phyloP scores from a whole-genome alignment of 2,113 vertebrate species.

The Piprites chloris region DNA sequence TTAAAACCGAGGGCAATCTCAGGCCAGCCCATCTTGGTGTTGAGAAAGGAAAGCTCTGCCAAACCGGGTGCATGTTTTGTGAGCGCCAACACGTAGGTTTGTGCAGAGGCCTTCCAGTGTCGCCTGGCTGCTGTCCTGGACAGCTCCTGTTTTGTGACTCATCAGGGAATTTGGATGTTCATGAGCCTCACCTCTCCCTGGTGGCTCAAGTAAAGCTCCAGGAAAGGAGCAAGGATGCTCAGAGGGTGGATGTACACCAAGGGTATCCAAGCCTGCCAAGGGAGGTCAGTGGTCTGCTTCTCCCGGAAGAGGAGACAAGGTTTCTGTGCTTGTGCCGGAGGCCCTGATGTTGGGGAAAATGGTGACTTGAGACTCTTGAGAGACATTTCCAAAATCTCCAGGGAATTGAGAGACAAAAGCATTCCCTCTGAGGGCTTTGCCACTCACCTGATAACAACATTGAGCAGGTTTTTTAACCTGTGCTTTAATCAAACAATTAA shows the following conservation, averaged over 20 bases:
- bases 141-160: neutral
- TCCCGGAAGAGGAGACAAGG: neutral
- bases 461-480: neutral
- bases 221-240: neutral
- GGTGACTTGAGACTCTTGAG: neutral
- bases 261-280: neutral
- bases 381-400: neutral
- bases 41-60: neutral
- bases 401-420: neutral
- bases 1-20: neutral
- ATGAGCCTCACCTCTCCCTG: neutral
- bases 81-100: fast-evolving
- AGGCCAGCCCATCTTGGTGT: neutral
- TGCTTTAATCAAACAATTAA: neutral
- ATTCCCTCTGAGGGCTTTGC: neutral
- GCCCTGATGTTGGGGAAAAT: neutral
- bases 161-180: neutral
- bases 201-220: neutral
- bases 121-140: neutral
- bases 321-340: neutral
- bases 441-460: neutral
- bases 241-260: neutral
- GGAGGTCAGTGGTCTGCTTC: neutral
- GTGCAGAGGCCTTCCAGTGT: neutral
- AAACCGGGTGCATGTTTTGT: neutral